Evolutionary conservation across 53 echinoderm and acorn worm species (phyloP).

Genomic region (Stichopus horrens): DNA sequence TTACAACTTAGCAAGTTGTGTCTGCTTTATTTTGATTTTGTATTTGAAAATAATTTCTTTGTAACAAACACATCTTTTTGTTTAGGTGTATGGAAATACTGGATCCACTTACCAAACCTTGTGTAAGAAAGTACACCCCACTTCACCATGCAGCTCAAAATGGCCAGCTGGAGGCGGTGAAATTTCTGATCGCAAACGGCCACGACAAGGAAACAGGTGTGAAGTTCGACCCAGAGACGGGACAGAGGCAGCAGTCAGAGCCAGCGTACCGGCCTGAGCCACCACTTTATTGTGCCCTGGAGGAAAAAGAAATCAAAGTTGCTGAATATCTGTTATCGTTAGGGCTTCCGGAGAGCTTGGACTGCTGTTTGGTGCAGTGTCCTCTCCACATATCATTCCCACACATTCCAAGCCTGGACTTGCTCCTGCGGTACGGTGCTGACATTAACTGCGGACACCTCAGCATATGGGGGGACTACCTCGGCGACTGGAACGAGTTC

Average conservation of each 20-base stretch:
- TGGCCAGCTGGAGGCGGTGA: slow-evolving; percentile 64
- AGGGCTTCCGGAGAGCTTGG: slow-evolving; percentile 18
- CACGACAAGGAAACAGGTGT: slow-evolving; percentile 72
- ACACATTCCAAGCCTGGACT: slow-evolving; percentile 7
- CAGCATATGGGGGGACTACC: slow-evolving; percentile 5
- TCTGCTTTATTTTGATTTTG: too few species aligned
- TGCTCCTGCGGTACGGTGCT: slow-evolving; percentile 51
- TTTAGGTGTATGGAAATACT: slow-evolving; percentile 72
- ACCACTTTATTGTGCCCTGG: slow-evolving; percentile 37
- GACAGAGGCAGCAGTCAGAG: not conserved
- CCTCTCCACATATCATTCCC: slow-evolving; percentile 36
- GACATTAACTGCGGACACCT: slow-evolving; percentile 54
- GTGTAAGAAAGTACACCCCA: slow-evolving; percentile 58
- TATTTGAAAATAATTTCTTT: not conserved
- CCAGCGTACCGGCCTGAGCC: not conserved
- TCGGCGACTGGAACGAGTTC: not conserved
- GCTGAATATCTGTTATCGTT: slow-evolving; percentile 40
- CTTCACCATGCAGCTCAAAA: slow-evolving; percentile 74
- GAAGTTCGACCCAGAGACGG: slow-evolving; percentile 34
- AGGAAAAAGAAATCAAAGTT: slow-evolving; percentile 13
- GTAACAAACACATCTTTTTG: not conserved
- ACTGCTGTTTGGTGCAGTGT: slow-evolving; percentile 33
- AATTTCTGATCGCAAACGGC: slow-evolving; percentile 67
- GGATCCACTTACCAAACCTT: slow-evolving; percentile 43
- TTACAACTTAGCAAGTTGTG: too few species aligned